These are phyloP conservation scores for Beris chalybata DNA, from an alignment of 2,888 invertebrate species.

Conservation along the genomic window DNA sequence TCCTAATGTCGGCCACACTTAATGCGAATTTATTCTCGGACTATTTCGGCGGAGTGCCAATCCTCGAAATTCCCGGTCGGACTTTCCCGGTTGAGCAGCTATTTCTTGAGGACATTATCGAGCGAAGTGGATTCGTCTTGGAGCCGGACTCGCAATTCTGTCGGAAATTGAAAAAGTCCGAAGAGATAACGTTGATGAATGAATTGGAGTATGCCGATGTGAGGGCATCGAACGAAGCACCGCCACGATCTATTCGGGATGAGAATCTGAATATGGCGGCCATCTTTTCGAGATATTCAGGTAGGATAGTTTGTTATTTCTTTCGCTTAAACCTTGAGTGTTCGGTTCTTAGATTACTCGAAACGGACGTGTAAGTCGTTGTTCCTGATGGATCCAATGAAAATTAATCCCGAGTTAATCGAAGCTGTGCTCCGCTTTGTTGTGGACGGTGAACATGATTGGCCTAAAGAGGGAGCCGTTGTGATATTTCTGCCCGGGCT, in stretches of 20 bases:
- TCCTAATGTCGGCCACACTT: conserved; percentile 92
- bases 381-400: conserved; percentile 75
- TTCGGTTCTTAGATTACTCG: conserved; percentile 57
- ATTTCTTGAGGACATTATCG: conserved; percentile 80
- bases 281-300: conserved; percentile 67
- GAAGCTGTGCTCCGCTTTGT: conserved; percentile 72
- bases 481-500: conserved; percentile 79
- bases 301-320: conserved; percentile 47
- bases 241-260: conserved; percentile 67
- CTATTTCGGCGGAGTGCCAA: conserved; percentile 78
- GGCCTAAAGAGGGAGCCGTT: conserved; percentile 67
- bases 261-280: conserved; percentile 72
- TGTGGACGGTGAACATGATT: conserved; percentile 66
- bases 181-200: conserved; percentile 62
- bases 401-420: conserved; percentile 76
- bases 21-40: conserved; percentile 81
- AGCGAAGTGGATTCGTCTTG: conserved; percentile 63
- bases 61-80: conserved; percentile 79
- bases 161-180: conserved; percentile 65
- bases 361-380: conserved; percentile 71
- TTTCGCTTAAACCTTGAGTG: not conserved
- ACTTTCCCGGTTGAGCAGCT: conserved; percentile 83
- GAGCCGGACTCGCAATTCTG: conserved; percentile 64
- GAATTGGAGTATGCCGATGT: conserved; percentile 68
- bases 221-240: conserved; percentile 59